Conservation (phyloP, 2,113 vertebrate genomes). For the Eupsittula cactorum region DNA sequence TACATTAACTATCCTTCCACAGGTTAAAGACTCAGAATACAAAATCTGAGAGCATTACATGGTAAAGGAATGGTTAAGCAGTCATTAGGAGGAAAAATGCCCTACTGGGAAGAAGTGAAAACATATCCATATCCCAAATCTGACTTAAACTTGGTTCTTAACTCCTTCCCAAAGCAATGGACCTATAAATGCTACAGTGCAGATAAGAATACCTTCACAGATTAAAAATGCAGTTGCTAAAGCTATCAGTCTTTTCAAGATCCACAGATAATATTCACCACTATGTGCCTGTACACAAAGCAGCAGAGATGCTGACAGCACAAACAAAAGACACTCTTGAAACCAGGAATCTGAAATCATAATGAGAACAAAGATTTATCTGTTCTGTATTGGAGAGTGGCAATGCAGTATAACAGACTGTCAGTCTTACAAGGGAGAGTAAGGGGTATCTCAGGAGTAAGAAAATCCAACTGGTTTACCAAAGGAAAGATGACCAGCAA, state of each 20-base stretch:
- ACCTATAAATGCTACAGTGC: not conserved
- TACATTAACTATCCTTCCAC: not conserved
- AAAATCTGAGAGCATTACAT: not conserved
- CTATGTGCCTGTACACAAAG: not conserved
- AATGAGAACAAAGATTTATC: not conserved
- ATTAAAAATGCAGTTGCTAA: not conserved
- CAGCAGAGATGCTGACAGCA: not conserved
- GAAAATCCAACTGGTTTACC: not conserved
- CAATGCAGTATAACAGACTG: not conserved
- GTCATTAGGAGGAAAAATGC: not conserved
- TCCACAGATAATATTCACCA: not conserved
- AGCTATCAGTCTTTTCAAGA: not conserved
- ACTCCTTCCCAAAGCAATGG: not conserved
- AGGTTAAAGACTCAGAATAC: not conserved
- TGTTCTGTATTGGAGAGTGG: not conserved
- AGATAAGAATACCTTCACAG: not conserved
- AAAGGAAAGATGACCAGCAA: not conserved
- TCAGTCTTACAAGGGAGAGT: not conserved
- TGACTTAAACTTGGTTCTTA: not conserved
- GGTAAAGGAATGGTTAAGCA: not conserved
- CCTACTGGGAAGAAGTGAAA: not conserved
- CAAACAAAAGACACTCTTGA: not conserved
- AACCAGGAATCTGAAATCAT: not conserved
- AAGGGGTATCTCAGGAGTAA: not conserved
- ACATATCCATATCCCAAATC: not conserved